Conservation (phyloP, 2,888 invertebrate genomes). For the Ramazzottius varieornatus region DNA sequence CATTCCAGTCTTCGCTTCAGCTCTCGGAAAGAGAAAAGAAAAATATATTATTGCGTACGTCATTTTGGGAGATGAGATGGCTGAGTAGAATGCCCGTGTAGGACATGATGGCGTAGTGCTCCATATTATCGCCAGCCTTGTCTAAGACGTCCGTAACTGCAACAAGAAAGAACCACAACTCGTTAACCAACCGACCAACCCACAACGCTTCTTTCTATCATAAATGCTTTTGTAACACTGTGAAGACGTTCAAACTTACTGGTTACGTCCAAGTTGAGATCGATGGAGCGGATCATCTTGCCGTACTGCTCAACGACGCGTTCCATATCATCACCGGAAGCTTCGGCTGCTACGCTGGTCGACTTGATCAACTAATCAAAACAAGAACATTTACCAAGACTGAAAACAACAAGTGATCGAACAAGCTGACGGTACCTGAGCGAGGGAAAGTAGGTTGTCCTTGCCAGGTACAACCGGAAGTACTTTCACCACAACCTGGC, state of each 20-base stretch:
- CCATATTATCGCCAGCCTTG: not conserved
- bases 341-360: not conserved
- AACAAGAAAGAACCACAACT: not conserved
- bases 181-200: not conserved
- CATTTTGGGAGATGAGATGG: not conserved
- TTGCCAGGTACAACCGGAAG: not conserved
- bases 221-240: too few relatives aligned
- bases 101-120: not conserved
- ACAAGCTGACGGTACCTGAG: too few relatives aligned
- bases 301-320: not conserved
- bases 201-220: too few relatives aligned
- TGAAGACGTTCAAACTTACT: too few relatives aligned
- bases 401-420: too few relatives aligned
- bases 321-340: not conserved
- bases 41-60: not conserved
- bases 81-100: not conserved
- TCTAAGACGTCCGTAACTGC: not conserved
- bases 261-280: not conserved
- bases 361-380: not conserved
- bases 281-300: not conserved
- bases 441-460: not conserved
- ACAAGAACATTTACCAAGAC: not conserved
- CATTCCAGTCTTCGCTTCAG: too few relatives aligned
- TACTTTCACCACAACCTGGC: not conserved
- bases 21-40: too few relatives aligned